Evolutionary conservation across 2,888 invertebrate species (phyloP), one percentile per base, ranked within the genome.

Genomic region (Tiliacea aurago): DNA sequence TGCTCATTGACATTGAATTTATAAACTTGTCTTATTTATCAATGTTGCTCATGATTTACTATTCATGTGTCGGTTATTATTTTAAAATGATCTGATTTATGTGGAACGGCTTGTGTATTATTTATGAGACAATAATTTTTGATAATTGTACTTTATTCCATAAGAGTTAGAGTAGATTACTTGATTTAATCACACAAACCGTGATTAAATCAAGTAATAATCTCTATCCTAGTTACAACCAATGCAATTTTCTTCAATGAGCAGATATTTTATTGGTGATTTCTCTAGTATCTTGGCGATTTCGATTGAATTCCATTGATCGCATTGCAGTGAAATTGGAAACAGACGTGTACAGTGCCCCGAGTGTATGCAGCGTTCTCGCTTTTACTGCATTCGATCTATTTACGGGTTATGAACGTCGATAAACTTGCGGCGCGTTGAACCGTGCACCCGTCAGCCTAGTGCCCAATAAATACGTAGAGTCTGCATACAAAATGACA

Each of bases 361-460:
- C 82, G 86, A 87, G 87, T 91, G 90, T 90, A 88, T 84, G 84
- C 80, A 84, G 41, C 75, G 83, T 83, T 78, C 84, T 82, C 87
- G 88, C 92, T 94, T 94, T 94, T 93, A 95, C 94, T 94, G 94
- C 94, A 93, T 94, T 94, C 94, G 92, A 94, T 95, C 94, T 95
- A 94, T 95, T 95, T 95, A 94, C 93, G 91, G 93, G 90, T 94
- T 94, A 94, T 93, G 93, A 93, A 93, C 88, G 90, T 78, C 92
- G 91, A 93, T 94, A 94, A 94, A 93, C 89, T 91, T 86, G 84
- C 81, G 84, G 91, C 91, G 90, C 92, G 90, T 93, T 92, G 93
- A 93, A 93, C 91, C 90, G 85, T 75, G 73, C 80, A 73, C 76
- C 85, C 81, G 81, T 84, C 85, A 83, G 86, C 84, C 80, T 82